Evolutionary conservation across 2,113 vertebrate species (phyloP), one percentile per base, ranked within the genome.

Genomic region (Martes martes): DNA sequence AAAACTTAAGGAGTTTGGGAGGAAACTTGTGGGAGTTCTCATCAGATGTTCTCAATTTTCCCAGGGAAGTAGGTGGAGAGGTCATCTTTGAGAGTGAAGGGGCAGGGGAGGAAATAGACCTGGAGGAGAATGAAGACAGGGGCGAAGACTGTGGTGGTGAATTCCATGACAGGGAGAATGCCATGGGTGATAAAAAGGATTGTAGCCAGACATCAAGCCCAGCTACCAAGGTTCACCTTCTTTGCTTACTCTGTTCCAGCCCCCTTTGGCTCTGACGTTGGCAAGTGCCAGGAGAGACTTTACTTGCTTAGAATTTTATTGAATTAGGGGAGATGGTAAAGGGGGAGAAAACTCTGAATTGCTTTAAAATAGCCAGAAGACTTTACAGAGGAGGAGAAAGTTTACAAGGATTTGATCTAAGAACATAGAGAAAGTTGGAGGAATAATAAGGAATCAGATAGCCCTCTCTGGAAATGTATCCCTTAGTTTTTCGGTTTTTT

Each of bases 21-120:
- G 98, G 97, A 98, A 98, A 98, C 92, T 97, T 97, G 97, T 98
- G 98, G 97, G 98, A 97, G 97, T 97, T 97, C 95, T 97, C 98
- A 97, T 98, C 97, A 97, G 97, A 97, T 98, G 98, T 96, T 98
- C 97, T 98, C 89, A 97, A 96, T 98, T 98, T 98, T 98, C 98
- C 91, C 96, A 97, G 95, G 97, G 95, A 98, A 97, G 96, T 97
- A 97, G 97, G 98, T 97, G 97, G 96, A 91, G 85, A 97, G 97
- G 97, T 98, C 97, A 97, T 93, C 78, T 42, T 63, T 79, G 91
- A 59, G 94, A 98, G 92, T 33, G 31, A 89, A 94, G n/a, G 91
- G 85, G 88, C 84, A 94, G 74, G 59, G 95, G 67, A 96, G 73
- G 82, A 94, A 97, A 61, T 24, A 33, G 74, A 87, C 67, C 52